These are phyloP conservation scores for Notothenia rossii DNA, from an alignment of 2,113 vertebrate species.

Conservation along the genomic window DNA sequence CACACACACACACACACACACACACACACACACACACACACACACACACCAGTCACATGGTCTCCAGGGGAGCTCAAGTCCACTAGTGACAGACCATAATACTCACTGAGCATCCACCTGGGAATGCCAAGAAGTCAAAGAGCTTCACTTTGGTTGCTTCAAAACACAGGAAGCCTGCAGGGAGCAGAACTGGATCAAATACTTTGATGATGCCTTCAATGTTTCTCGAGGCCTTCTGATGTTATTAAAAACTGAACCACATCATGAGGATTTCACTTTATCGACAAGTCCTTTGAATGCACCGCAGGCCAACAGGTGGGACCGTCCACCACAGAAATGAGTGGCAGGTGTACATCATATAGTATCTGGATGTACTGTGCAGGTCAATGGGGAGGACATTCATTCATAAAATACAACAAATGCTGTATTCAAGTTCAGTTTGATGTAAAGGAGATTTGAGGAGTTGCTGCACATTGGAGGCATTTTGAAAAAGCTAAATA, in stretches of 20 bases:
- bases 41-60: slow-evolving; percentile 73
- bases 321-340: too few relatives aligned
- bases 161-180: slow-evolving; percentile 20
- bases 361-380: background rate
- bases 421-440: background rate
- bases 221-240: slow-evolving; percentile 24
- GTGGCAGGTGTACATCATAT: background rate
- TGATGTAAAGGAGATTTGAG: background rate
- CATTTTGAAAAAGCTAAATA: background rate
- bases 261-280: background rate
- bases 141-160: slow-evolving; percentile 42
- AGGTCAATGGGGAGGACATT: background rate
- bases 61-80: slow-evolving; percentile 80
- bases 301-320: slow-evolving; percentile 38
- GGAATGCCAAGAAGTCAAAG: slow-evolving; percentile 60
- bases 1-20: too few relatives aligned
- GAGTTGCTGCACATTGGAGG: background rate
- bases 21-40: slow-evolving; percentile 24
- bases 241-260: background rate
- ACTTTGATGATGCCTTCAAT: background rate
- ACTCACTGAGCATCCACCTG: slow-evolving; percentile 78
- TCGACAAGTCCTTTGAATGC: background rate
- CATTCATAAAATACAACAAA: background rate
- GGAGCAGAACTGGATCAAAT: background rate
- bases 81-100: slow-evolving; percentile 86